Conservation (phyloP, 2,113 vertebrate species). For the Motacilla tschutschensis region DNA sequence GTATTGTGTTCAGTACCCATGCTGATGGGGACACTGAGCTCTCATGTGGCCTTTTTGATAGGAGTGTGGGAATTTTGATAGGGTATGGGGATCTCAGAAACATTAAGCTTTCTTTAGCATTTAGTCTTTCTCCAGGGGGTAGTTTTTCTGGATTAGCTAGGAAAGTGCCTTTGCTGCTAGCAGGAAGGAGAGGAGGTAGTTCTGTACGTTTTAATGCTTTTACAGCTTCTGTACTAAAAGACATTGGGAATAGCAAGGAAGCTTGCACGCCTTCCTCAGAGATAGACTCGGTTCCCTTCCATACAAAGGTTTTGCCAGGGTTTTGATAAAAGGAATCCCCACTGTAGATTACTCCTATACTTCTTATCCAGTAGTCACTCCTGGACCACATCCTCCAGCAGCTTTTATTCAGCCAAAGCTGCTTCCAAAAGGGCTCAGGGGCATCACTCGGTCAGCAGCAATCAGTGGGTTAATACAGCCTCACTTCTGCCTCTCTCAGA, state of each 20-base stretch:
- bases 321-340: not conserved
- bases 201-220: not conserved
- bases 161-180: not conserved
- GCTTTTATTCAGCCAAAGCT: not conserved
- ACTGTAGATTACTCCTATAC: not conserved
- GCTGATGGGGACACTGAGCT: not conserved
- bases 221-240: not conserved
- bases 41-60: not conserved
- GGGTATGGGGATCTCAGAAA: not conserved
- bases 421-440: not conserved
- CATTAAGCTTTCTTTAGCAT: not conserved
- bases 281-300: not conserved
- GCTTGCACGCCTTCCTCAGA: not conserved
- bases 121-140: not conserved
- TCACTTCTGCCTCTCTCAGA: not conserved
- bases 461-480: constrained; percentile 25
- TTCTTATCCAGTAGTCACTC: not conserved
- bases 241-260: not conserved
- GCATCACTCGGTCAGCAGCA: constrained; percentile 1
- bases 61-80: too few relatives aligned
- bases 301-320: not conserved
- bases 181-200: not conserved
- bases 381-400: not conserved
- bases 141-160: not conserved
- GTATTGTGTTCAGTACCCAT: not conserved